Evolutionary conservation across 2,888 invertebrate species (phyloP), one percentile per base, ranked within the genome.

Genomic region (Hartigia nigra): DNA sequence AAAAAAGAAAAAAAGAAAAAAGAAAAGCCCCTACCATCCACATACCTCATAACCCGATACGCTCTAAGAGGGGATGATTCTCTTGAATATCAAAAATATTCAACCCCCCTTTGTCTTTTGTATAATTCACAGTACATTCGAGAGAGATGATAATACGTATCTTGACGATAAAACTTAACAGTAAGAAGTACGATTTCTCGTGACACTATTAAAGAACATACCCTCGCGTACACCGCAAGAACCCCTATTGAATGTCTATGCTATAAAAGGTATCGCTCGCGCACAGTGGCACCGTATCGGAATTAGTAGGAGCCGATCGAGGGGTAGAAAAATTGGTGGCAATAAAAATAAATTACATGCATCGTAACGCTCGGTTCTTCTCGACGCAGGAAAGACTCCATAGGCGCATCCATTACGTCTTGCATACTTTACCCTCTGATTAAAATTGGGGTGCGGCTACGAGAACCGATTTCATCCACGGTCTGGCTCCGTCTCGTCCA

Each of bases 291-390:
- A 55, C 55, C 55, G 55, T 55, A 83, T 85, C 84, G 88, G 90
- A 91, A 91, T 91, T 91, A 91, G 90, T 89, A 86, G 88, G 85
- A 88, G 86, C 87, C 82, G 89, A 90, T 90, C 90, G 91, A 90
- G 91, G 89, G 91, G 90, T 88, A 86, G 90, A 89, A 91, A 91
- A 91, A 91, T 91, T 90, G 90, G 90, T 84, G 88, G 91, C 91
- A 91, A 91, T 91, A 91, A 91, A 91, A 91, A 91, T 91, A 91
- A 91, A 91, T 91, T 91, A 91, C 91, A 91, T 91, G 91, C 91
- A 91, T 90, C 91, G 91, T 91, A 91, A 90, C 90, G 89, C 88
- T 87, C 87, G 87, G 88, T 87, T 88, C 89, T 88, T 87, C 83
- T 55, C 55, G 55, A 55, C 55, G 84, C 79, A 82, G 83, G 82